A percentile compares a stretch with the other conserved stretches of the same genome.
These are phyloP conservation scores for Lepidocolaptes lacrymiger DNA, from an alignment of 2,797 vertebrate species.

Conservation along the genomic window DNA sequence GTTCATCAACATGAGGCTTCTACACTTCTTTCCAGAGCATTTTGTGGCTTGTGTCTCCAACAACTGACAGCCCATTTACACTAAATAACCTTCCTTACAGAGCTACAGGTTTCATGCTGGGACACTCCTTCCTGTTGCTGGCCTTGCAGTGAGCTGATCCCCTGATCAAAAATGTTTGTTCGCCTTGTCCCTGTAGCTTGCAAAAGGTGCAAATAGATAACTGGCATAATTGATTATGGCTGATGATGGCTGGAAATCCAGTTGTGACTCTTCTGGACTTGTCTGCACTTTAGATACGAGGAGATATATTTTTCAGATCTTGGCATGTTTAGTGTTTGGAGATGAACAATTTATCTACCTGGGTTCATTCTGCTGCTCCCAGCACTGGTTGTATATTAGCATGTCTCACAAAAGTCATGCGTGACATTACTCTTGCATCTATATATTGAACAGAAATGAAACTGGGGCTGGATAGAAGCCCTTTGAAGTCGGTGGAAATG, in stretches of 20 bases:
- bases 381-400: conserved; percentile 36
- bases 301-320: not conserved
- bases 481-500: conserved; percentile 35
- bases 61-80: not conserved
- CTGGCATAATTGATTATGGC: not conserved
- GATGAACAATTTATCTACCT: conserved; percentile 24
- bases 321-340: conserved; percentile 1
- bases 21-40: not conserved
- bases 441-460: conserved; percentile 52
- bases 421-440: conserved; percentile 36
- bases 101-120: not conserved
- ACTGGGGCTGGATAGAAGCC: not conserved
- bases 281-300: not conserved
- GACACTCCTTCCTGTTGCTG: not conserved
- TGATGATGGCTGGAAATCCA: not conserved
- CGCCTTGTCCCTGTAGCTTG: not conserved
- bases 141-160: not conserved
- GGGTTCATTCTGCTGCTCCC: conserved; percentile 30
- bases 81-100: not conserved
- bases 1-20: not conserved
- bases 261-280: not conserved
- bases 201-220: not conserved
- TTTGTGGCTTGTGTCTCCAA: not conserved
- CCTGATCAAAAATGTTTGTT: not conserved
- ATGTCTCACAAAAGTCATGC: conserved; percentile 40